Percentiles rank a stretch among this genome's conserved stretches.
Evolutionary conservation across 2,888 invertebrate species (phyloP).

Genomic region (Panopea generosa): DNA sequence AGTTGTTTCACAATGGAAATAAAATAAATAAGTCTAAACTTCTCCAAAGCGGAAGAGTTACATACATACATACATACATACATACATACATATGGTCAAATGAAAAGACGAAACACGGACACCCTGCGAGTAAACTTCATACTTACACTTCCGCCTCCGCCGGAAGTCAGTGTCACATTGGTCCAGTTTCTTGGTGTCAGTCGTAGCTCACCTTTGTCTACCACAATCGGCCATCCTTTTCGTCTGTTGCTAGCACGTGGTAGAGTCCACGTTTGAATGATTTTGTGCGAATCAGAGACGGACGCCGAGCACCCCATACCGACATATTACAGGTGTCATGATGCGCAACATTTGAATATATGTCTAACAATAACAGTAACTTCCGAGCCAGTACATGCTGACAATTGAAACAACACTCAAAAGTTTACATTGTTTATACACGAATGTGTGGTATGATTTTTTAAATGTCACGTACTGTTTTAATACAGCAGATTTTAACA

Average conservation of each 20-base stretch:
- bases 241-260: slow-evolving; percentile 9
- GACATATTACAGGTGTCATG: no score
- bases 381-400: no score
- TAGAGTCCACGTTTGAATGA: slow-evolving; percentile 16
- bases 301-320: slow-evolving; percentile 52
- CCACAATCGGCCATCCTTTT: slow-evolving; percentile 27
- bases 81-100: not conserved
- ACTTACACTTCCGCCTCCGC: slow-evolving; percentile 64
- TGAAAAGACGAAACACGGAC: not conserved
- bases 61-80: slow-evolving; percentile 1
- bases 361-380: no score
- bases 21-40: no score
- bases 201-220: not conserved
- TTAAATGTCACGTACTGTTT: no score
- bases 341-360: no score
- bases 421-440: no score
- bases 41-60: not conserved
- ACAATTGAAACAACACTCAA: no score
- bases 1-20: no score
- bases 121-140: no score
- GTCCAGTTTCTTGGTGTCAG: slow-evolving; percentile 68
- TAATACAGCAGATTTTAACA: no score
- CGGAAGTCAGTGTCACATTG: slow-evolving; percentile 55
- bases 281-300: slow-evolving; percentile 21
- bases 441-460: no score